phyloP scores from a whole-genome alignment of 1,140 invertebrate species.

The Nymphalis io region DNA sequence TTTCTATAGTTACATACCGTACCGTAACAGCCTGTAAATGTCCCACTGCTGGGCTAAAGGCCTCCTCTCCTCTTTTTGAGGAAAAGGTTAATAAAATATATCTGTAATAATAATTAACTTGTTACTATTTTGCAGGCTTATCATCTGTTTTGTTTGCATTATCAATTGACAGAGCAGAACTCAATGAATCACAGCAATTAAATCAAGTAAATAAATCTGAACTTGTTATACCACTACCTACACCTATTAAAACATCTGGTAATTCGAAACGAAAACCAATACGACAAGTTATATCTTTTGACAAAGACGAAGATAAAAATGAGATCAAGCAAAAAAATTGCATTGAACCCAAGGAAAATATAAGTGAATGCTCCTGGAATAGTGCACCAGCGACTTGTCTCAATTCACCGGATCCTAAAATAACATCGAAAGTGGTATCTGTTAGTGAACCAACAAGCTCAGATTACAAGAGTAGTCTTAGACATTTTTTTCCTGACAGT shows the following conservation, averaged over 20 bases:
- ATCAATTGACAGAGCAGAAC: constrained; percentile 91
- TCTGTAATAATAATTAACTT: constrained; percentile 11
- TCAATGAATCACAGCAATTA: constrained; percentile 84
- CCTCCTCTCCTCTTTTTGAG: too few relatives aligned
- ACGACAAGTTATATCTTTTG: constrained; percentile 78
- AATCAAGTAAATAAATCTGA: constrained; percentile 76
- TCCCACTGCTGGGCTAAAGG: too few relatives aligned
- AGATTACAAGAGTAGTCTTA: constrained; percentile 62
- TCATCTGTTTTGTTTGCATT: constrained; percentile 94
- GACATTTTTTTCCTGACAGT: constrained; percentile 76
- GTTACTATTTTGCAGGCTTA: constrained; percentile 82
- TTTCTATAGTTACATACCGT: not conserved
- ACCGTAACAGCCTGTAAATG: too few relatives aligned
- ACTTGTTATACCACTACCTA: constrained; percentile 80
- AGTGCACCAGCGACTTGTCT: constrained; percentile 85
- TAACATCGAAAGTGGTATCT: constrained; percentile 53
- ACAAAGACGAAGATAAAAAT: constrained; percentile 74
- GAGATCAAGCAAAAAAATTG: constrained; percentile 47
- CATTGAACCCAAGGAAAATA: constrained; percentile 42
- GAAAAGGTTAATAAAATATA: too few relatives aligned
- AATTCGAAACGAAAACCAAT: constrained; percentile 73
- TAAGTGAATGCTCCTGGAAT: constrained; percentile 58
- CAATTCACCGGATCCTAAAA: constrained; percentile 81
- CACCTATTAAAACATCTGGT: constrained; percentile 65
- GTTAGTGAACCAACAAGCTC: constrained; percentile 75